Evolutionary conservation across 2,797 vertebrate species (phyloP).

Genomic region (Falco cherrug): DNA sequence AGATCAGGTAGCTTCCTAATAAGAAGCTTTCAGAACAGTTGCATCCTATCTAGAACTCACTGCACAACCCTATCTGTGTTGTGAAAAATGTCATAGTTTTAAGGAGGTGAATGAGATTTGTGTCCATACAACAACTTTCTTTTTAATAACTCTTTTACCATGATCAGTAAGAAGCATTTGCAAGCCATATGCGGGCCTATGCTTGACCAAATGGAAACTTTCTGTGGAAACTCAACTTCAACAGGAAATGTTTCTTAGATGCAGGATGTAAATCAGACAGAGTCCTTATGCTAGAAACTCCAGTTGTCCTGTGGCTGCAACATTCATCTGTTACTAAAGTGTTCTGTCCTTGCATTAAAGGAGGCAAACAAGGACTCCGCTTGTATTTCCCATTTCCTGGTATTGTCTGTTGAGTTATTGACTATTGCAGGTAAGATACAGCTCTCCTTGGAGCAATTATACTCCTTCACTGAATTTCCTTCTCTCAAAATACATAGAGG

Average conservation of each 20-base stretch:
- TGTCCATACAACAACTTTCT: neutral
- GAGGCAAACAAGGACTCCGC: neutral
- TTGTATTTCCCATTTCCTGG: conserved; percentile 18
- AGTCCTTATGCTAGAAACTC: neutral
- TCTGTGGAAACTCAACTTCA: neutral
- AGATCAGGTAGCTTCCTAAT: neutral
- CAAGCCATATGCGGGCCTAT: neutral
- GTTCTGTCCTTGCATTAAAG: neutral
- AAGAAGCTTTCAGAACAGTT: neutral
- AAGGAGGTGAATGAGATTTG: neutral
- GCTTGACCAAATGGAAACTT: neutral
- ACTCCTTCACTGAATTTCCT: neutral
- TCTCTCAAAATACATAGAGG: neutral
- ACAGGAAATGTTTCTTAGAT: neutral
- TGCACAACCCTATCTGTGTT: neutral
- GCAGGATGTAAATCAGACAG: conserved; percentile 45
- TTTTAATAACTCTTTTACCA: neutral
- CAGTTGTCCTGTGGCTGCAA: neutral
- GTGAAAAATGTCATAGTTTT: neutral
- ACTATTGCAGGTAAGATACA: neutral
- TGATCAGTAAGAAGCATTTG: neutral
- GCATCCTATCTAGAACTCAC: neutral
- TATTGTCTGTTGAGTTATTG: neutral
- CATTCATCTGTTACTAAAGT: neutral
- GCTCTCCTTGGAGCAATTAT: neutral